Evolutionary conservation across 1,140 invertebrate species (phyloP).

Genomic region (Ceratoteleas bidentatus): DNA sequence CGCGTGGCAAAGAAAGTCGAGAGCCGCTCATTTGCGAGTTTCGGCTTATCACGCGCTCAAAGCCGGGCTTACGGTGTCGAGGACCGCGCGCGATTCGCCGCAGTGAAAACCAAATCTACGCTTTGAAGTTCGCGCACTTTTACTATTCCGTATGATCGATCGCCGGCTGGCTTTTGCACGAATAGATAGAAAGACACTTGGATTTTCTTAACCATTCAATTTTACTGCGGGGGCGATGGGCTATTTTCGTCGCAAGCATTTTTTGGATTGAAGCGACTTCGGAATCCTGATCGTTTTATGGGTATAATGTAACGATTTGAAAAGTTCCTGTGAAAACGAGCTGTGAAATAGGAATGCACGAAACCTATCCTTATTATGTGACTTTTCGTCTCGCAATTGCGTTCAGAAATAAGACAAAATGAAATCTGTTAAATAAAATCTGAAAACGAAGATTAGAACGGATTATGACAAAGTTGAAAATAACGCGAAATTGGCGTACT

Average conservation of each 20-base stretch:
- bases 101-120: constrained; percentile 45
- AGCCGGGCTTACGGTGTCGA: constrained; percentile 39
- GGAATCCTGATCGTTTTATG: too few relatives aligned
- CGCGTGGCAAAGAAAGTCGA: constrained; percentile 23
- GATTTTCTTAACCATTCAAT: constrained; percentile 37
- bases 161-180: constrained; percentile 17
- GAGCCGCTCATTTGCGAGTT: constrained; percentile 42
- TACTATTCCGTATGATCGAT: constrained; percentile 44
- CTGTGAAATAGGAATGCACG: too few relatives aligned
- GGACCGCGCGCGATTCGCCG: constrained; percentile 34
- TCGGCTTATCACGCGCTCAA: constrained; percentile 49
- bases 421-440: too few relatives aligned
- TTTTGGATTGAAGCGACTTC: background rate
- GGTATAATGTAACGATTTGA: too few relatives aligned
- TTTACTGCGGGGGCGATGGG: constrained; percentile 1
- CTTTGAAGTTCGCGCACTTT: constrained; percentile 40
- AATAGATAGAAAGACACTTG: constrained; percentile 6
- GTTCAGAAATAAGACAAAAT: too few relatives aligned
- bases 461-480: too few relatives aligned
- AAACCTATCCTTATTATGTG: too few relatives aligned
- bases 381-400: too few relatives aligned
- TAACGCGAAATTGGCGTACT: too few relatives aligned
- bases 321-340: too few relatives aligned
- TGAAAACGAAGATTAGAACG: too few relatives aligned
- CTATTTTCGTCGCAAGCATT: constrained; percentile 8